Base-by-base conservation (phyloP, 2,113 vertebrate genomes). In the Catagonus wagneri region DNA sequence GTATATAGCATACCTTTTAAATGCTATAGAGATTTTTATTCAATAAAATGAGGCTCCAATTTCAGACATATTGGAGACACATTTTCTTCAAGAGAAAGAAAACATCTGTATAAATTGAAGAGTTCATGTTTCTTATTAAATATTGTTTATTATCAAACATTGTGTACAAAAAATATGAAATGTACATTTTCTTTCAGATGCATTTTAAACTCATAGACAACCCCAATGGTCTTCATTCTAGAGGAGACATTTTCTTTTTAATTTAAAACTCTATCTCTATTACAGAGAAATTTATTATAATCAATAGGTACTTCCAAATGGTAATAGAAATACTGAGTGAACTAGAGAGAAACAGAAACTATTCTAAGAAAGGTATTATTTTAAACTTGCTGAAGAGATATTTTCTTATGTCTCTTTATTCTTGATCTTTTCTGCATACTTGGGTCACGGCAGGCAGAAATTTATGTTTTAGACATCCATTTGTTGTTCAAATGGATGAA, bases 261-360 rank as follows among this genome's bases (percentile, higher is more conserved):
- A 61, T 66, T 87, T 83, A 89, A 92, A 68, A 90, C 39, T 63
- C 5, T 68, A 87, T 34, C 9, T 76, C 54, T 87, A 68, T 61
- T 93, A 36, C 34, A 88, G 84, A 74, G 63, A 80, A 88, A 85
- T 56, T n/a, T 85, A 56, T 13, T 80, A 68, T 50, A 90, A 95
- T 71, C 44, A 95, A 90, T 7, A 90, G 36, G 44, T 68, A 87
- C 27, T 88, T 54, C 61, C 80, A 74, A 90, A 86, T 83, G 60
- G 65, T 95, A 93, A 93, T 16, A 81, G 54, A 96, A 94, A 95
- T 94, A 50, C 27, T 94, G 25, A 95, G 44, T 72, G 19, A 94
- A 84, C 68, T 75, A 89, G 39, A 44, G 2, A 95, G 32, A 1
- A 79, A 93, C 4, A 89, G 27, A 88, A 92, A 63, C 15, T 81